These are phyloP conservation scores for Stomorhina lunata DNA, from an alignment of 2,888 invertebrate genomes.

Conservation along the genomic window DNA sequence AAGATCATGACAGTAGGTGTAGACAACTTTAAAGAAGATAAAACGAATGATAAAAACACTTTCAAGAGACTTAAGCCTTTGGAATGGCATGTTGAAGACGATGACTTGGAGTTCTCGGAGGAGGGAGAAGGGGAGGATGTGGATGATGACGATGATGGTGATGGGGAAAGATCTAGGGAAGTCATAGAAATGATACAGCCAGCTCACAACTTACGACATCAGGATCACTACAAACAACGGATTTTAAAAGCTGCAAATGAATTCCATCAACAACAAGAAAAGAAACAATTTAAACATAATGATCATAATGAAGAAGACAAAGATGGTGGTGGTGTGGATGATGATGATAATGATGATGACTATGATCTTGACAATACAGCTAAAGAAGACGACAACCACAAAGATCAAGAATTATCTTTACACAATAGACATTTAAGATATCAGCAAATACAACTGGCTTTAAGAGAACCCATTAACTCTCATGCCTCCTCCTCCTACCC, in stretches of 20 bases:
- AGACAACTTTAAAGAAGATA: slow-evolving; percentile 49
- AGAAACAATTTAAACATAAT: slow-evolving; percentile 44
- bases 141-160: not conserved
- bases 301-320: slow-evolving; percentile 61
- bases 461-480: slow-evolving; percentile 50
- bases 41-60: slow-evolving; percentile 52
- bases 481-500: slow-evolving; percentile 19
- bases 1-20: slow-evolving; percentile 15
- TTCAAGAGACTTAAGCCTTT: slow-evolving; percentile 37
- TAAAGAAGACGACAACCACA: not conserved
- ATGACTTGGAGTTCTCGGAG: not conserved
- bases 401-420: slow-evolving; percentile 38
- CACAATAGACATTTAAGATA: slow-evolving; percentile 63
- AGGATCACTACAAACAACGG: slow-evolving; percentile 72
- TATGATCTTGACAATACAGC: slow-evolving; percentile 49
- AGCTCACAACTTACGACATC: slow-evolving; percentile 72
- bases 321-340: not conserved
- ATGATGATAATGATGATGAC: slow-evolving; percentile 20
- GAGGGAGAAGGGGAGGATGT: not conserved
- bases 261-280: slow-evolving; percentile 63
- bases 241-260: slow-evolving; percentile 68
- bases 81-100: not conserved
- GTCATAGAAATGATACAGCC: slow-evolving; percentile 67
- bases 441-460: slow-evolving; percentile 56
- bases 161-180: slow-evolving; percentile 54